Evolutionary conservation across 1,140 invertebrate genomes (phyloP), one percentile per base, ranked within the genome.

Genomic region (Aphaenogaster ashmeadi): DNA sequence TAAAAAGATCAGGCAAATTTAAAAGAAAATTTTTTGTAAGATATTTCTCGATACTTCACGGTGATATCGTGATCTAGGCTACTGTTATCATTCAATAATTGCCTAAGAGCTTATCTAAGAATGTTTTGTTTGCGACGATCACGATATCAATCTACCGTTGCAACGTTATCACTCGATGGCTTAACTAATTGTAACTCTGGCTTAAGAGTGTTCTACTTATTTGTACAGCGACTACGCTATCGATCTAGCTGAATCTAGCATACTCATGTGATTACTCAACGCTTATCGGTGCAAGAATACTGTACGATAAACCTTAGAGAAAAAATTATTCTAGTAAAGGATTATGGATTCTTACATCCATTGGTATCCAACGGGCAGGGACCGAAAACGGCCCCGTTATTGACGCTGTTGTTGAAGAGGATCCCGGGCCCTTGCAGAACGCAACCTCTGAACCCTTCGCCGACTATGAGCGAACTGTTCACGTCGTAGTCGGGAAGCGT

Each of bases 381-480:
- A 11, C 97, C 97, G 94, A 98, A 98, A 8, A 96, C 93, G 4
- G 98, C 97, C 92, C 97, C 97, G 90, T 96, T 96, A 44, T 96
- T 96, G 58, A 96, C 94, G 62, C 96, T 96, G 18, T 96, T 95
- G 92, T 98, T 97, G 93, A 98, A 98, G 86, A 98, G 96, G 27
- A 98, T 96, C 75, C 97, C 97, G 6, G 98, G 98, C 18, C 98
- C 98, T 96, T 98, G 97, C 80, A 98, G 96, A 44, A 98, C 96
- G 93, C 98, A 98, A 78, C 98, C 98, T 90, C 96, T 97, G 95
- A 98, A 98, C 84, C 97, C 96, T 93, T 97, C 97, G 41, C 98
- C 98, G 81, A 98, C 97, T 86, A 97, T 97, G 88, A 98, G 94
- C 95, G 75, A 97, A 96, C 91, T 96, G 95, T 93, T 96, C 94